Conservation (phyloP, 2,113 vertebrate species). For the Ochotona princeps region DNA sequence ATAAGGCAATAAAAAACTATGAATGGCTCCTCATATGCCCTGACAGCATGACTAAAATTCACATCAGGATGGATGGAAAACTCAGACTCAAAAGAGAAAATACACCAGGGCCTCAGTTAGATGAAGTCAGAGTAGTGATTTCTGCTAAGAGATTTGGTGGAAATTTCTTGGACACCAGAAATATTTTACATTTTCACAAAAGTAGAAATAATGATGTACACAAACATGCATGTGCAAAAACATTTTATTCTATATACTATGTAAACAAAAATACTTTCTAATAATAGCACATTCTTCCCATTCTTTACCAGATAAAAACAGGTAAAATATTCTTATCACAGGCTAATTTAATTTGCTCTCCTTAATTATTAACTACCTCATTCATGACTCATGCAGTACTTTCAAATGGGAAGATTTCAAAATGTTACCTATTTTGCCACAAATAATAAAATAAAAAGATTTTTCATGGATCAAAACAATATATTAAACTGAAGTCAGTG, state of each 20-base stretch:
- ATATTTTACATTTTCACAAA: not conserved
- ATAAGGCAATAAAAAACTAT: not conserved
- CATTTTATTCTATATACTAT: not conserved
- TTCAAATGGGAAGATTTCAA: constrained; percentile 23
- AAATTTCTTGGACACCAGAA: not conserved
- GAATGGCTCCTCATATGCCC: not conserved
- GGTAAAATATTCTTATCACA: not conserved
- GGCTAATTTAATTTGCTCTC: constrained; percentile 26
- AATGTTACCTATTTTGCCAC: not conserved
- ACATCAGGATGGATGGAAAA: not conserved
- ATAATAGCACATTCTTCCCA: not conserved
- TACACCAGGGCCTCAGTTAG: not conserved
- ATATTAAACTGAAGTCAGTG: not conserved
- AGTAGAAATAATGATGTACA: not conserved
- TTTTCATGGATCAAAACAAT: constrained; percentile 36
- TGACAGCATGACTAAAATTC: not conserved
- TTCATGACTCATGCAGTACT: not conserved
- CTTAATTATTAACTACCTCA: not conserved
- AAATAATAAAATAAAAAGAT: not conserved
- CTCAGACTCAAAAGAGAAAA: not conserved
- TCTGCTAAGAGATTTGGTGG: not conserved
- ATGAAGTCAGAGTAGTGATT: not conserved
- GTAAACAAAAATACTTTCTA: not conserved
- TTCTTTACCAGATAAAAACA: not conserved
- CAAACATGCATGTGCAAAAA: not conserved